A percentile compares a stretch with the other conserved stretches of the same genome.
Conservation (phyloP, 2,113 vertebrate species). For the Crotalus viridis region DNA sequence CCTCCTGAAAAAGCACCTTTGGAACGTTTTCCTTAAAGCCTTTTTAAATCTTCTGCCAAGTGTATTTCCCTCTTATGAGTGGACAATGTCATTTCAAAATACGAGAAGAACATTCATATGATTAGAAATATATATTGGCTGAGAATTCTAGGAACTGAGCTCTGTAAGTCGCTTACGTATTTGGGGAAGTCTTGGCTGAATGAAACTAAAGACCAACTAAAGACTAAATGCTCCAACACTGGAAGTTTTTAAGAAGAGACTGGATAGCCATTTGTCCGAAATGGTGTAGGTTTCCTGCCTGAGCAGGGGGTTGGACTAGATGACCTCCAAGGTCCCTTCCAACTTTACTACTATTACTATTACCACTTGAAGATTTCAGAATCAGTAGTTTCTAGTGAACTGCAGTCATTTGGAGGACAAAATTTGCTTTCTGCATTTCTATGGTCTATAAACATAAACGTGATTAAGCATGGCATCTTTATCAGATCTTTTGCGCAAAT, state of each 20-base stretch:
- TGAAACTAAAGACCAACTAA: not conserved
- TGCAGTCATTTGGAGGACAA: not conserved
- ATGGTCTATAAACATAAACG: not conserved
- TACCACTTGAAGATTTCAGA: not conserved
- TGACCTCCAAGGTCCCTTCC: too few relatives aligned
- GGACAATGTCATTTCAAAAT: not conserved
- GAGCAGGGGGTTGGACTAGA: too few relatives aligned
- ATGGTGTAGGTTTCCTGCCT: too few relatives aligned
- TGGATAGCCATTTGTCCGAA: too few relatives aligned
- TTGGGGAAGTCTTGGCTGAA: not conserved
- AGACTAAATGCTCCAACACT: too few relatives aligned
- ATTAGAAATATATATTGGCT: not conserved
- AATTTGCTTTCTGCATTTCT: not conserved
- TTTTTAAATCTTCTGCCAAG: not conserved
- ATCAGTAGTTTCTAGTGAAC: not conserved
- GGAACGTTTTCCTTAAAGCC: not conserved
- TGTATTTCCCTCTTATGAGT: not conserved
- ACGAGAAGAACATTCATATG: not conserved
- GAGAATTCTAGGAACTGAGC: not conserved
- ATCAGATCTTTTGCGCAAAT: not conserved
- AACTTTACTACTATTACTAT: too few relatives aligned
- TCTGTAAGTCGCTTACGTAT: not conserved
- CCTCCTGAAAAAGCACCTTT: too few relatives aligned
- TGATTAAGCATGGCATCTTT: not conserved
- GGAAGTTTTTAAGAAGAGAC: too few relatives aligned